Conservation (phyloP, 2,888 invertebrate species). For the Chymomyza caudatula region DNA sequence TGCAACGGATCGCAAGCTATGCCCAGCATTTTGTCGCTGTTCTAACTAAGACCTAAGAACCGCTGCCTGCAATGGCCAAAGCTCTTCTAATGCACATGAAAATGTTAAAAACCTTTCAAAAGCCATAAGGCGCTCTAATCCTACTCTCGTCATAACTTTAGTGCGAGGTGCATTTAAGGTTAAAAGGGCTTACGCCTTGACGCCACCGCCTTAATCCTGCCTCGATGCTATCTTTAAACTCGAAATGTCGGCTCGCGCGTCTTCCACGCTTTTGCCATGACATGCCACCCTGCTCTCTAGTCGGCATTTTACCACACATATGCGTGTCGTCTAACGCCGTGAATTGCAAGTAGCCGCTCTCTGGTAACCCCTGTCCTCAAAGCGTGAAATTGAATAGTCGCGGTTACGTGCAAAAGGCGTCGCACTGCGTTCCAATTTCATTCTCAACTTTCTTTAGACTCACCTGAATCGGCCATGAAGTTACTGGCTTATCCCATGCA, state of each 20-base stretch:
- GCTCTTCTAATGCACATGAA: slow-evolving; percentile 64
- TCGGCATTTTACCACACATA: background rate
- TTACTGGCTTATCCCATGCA: slow-evolving; percentile 31
- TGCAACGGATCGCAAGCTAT: slow-evolving; percentile 79
- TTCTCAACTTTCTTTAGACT: slow-evolving; percentile 32
- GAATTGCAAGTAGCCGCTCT: background rate
- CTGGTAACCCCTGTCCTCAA: slow-evolving; percentile 27
- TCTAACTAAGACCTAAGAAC: slow-evolving; percentile 19
- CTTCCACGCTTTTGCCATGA: background rate
- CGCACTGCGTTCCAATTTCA: background rate
- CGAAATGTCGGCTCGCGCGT: background rate
- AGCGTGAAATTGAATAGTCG: slow-evolving; percentile 64
- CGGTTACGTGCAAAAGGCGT: slow-evolving; percentile 48
- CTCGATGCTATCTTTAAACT: background rate
- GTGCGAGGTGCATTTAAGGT: slow-evolving; percentile 18
- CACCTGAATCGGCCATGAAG: slow-evolving; percentile 75
- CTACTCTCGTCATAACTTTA: slow-evolving; percentile 40
- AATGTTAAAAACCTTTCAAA: too few species aligned
- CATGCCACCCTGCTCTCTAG: background rate
- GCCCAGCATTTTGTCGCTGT: slow-evolving; percentile 72
- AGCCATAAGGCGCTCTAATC: slow-evolving; percentile 7
- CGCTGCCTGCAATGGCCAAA: slow-evolving; percentile 70
- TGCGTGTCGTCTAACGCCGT: slow-evolving; percentile 3
- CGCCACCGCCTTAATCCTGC: slow-evolving; percentile 24
- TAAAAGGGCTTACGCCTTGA: slow-evolving; percentile 20